These are phyloP conservation scores for Nothocercus nigrocapillus DNA, from an alignment of 2,113 vertebrate genomes.

Conservation along the genomic window DNA sequence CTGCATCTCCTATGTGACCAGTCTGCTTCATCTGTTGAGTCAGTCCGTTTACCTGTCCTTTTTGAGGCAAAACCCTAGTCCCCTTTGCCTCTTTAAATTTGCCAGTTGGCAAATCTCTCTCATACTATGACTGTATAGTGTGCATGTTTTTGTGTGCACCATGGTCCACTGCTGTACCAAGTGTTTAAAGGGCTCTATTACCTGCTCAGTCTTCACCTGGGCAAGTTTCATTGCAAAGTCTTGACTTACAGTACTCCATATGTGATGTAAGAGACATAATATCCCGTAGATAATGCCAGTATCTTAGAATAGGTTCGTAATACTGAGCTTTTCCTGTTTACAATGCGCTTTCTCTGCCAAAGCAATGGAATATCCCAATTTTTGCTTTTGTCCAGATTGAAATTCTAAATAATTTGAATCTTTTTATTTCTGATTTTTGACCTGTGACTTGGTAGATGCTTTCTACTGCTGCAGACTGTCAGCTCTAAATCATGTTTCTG, in stretches of 20 bases:
- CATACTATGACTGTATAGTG: neutral
- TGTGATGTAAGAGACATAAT: neutral
- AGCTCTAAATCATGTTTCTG: neutral
- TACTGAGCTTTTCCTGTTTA: neutral
- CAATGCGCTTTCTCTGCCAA: neutral
- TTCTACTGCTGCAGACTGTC: neutral
- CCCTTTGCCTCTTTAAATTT: neutral
- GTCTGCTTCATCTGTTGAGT: neutral
- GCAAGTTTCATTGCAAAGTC: neutral
- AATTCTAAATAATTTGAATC: neutral
- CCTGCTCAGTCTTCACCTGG: neutral
- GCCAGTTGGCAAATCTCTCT: neutral
- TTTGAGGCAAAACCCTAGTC: neutral
- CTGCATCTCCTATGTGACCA: neutral
- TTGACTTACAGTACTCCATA: neutral
- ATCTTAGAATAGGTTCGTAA: neutral
- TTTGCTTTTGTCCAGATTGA: neutral
- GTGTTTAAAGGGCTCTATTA: neutral
- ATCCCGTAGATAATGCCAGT: neutral
- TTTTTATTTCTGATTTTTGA: neutral
- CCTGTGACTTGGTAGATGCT: neutral
- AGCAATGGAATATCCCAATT: neutral
- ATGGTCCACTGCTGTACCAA: neutral
- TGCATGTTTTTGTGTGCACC: neutral
- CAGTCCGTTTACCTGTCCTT: rapidly evolving